Evolutionary conservation across 2,888 invertebrate genomes (phyloP), one percentile per base, ranked within the genome.

Genomic region (Agrochola circellaris): DNA sequence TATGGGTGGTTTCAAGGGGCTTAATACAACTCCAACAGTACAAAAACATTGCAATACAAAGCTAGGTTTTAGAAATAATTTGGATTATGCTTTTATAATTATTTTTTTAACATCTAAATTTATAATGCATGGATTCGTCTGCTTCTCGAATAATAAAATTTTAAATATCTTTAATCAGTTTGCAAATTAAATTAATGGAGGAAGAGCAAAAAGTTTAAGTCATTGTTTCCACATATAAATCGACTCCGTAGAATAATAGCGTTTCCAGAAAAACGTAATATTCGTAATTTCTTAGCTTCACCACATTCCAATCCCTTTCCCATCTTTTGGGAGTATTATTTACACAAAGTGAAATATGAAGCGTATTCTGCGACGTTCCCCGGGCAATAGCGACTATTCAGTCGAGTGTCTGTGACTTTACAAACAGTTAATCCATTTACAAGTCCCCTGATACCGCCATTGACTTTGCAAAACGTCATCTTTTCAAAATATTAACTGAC

Each of bases 381-480:
- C 77, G 77, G 87, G 81, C 83, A 86, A 84, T 87, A 85, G 82
- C 79, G 81, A 85, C 83, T 88, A 88, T 91, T 84, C 83, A 85
- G 83, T 73, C 77, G 81, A 75, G 84, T 89, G 89, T 88, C 90
- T 90, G 90, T 89, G 89, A 87, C 86, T 90, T 88, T 78, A 83
- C 88, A 88, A 93, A 92, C 93, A 92, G 91, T 93, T 92, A 93
- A 93, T 94, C 92, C 93, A 93, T 92, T 93, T 92, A 93, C 87
- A 77, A 78, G 76, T 90, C 90, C 87, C 90, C 20, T 38, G 89
- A 77, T 67, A 71, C 42, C 84, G 60, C 68, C 82, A 84, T 81
- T 82, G 83, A 75, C 82, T 86, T 82, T 83, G 81, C 81, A 69
- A 86, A 89, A 85, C 79, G 77, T 81, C 86, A 86, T 86, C 77